Conservation (phyloP, 2,888 invertebrate species). For the Tortricodes alternella region DNA sequence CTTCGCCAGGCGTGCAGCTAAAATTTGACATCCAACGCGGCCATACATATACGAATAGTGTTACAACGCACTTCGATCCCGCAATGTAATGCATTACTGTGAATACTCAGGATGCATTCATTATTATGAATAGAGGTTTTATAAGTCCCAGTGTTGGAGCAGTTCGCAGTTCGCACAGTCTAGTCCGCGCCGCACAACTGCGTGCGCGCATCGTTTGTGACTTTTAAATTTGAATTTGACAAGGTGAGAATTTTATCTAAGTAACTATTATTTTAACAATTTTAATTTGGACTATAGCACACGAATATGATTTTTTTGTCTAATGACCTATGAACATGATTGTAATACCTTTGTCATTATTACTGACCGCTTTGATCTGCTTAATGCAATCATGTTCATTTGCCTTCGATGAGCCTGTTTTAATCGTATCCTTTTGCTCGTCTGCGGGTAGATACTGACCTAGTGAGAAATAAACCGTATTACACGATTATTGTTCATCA, state of each 20-base stretch:
- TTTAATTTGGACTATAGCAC: not conserved
- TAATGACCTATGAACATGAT: no score
- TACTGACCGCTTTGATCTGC: no score
- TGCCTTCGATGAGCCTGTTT: no score
- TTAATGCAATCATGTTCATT: no score
- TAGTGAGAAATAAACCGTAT: no score
- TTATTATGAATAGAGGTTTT: slow-evolving; percentile 16
- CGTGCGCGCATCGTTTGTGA: slow-evolving; percentile 36
- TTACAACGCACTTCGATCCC: not conserved
- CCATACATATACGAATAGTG: not conserved
- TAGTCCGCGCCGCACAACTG: slow-evolving; percentile 35
- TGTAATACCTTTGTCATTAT: no score
- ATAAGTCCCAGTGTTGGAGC: slow-evolving; percentile 30
- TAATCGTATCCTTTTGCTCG: no score
- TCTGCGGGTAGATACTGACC: no score
- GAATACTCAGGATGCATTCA: not conserved
- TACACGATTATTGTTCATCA: no score
- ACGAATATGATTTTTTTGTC: no score
- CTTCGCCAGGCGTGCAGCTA: not conserved
- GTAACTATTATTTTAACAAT: not conserved
- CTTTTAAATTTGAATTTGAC: slow-evolving; percentile 18
- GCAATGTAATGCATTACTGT: slow-evolving; percentile 1
- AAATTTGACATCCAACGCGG: not conserved
- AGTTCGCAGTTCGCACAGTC: slow-evolving; percentile 38
- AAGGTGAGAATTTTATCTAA: slow-evolving; percentile 15